Evolutionary conservation across 2,113 vertebrate genomes (phyloP), one percentile per base, ranked within the genome.

Genomic region (Labeo rohita): DNA sequence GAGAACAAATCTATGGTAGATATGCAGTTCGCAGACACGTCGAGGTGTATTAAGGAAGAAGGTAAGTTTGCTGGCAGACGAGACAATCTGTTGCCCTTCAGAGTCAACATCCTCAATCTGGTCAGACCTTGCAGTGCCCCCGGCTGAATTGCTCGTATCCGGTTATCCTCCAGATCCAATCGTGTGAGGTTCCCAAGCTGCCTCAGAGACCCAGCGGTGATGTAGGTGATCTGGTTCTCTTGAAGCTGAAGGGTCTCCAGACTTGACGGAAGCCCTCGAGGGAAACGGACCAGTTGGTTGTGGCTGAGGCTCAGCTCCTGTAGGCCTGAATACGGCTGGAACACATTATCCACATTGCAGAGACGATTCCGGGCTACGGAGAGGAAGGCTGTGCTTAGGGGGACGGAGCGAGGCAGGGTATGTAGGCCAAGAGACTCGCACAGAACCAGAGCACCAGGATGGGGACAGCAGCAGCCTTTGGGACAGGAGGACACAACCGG

Each of bases 261-360:
- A 86, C 93, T 95, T 9, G 95, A 45, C 0, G 95, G 95, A 3
- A 96, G 91, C 18, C 95, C 95, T 0, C 93, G 93, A 12, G 95
- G 95, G 87, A 96, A 93, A 73, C 90, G 93, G n/a, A 83, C 79
- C 88, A 96, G 88, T 70, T 90, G 90, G 84, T 95, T 95, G 61
- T 96, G 91, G 77, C 94, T 92, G 47, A 96, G 94, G 86, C 95
- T 95, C 47, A 96, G 91, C 89, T 95, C 94, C 89, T 94, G 94
- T 43, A 96, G 91, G 81, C 88, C 89, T 0, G 88, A 91, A 87
- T 94, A 95, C 21, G 89, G 90, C 86, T 56, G 73, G 18, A 95
- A 92, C 39, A 92, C 81, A 88, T 95, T 91, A 92, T 95, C 95
- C 75, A 95, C 90, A 3, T 95, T 92, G 72, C 95, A 96, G 2